Percentiles rank a stretch among this genome's conserved stretches.
phyloP scores from a whole-genome alignment of 2,888 invertebrate genomes.

The Beris morrisii region DNA sequence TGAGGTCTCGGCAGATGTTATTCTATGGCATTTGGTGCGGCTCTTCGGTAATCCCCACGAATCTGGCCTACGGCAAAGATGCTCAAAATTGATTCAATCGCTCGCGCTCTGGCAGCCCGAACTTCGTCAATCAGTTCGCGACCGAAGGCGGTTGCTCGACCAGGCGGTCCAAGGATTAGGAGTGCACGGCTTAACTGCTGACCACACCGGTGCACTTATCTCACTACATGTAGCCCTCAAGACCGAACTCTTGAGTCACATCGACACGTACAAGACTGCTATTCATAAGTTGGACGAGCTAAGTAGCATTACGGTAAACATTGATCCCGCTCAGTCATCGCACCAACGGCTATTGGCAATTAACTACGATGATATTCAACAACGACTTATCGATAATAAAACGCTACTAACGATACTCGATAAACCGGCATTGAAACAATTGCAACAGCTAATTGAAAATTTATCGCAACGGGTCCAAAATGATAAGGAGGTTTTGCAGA shows the following conservation, averaged over 20 bases:
- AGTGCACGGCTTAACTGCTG: conserved; percentile 80
- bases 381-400: conserved; percentile 89
- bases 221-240: conserved; percentile 82
- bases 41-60: conserved; percentile 66
- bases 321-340: conserved; percentile 80
- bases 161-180: conserved; percentile 85
- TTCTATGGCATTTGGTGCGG: conserved; percentile 83
- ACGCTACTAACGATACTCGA: conserved; percentile 82
- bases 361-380: conserved; percentile 83
- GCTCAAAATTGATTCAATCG: conserved; percentile 63
- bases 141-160: conserved; percentile 73
- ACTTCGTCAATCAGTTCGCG: conserved; percentile 67
- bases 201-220: conserved; percentile 65
- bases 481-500: conserved; percentile 84
- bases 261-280: conserved; percentile 84
- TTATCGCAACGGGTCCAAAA: conserved; percentile 82
- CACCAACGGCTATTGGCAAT: conserved; percentile 87
- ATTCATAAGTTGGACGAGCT: conserved; percentile 82
- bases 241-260: conserved; percentile 78
- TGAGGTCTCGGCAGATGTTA: conserved; percentile 73
- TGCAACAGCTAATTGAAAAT: conserved; percentile 67
- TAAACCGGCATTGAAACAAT: conserved; percentile 77
- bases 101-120: conserved; percentile 67
- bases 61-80: conserved; percentile 64
- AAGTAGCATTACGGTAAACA: conserved; percentile 62